Evolutionary conservation across 2,888 invertebrate species (phyloP), one percentile per base, ranked within the genome.

Genomic region (Idaea aversata): DNA sequence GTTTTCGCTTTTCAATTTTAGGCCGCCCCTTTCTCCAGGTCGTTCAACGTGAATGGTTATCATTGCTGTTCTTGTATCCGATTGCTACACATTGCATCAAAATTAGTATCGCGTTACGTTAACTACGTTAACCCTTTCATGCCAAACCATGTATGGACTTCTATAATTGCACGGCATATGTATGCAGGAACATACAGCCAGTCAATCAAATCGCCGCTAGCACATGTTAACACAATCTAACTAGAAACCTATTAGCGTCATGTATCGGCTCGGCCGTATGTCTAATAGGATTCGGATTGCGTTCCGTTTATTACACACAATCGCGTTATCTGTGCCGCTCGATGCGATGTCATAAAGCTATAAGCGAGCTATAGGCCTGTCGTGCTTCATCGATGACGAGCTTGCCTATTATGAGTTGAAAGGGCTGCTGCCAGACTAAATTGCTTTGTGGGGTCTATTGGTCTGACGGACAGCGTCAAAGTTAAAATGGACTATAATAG

Each of bases 211-310:
- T 66, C 72, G 66, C 64, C 73, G 70, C 70, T 68, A 65, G 69
- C 74, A 74, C 74, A 77, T 79, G 78, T 76, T 78, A 79, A 80
- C 83, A 81, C 81, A 83, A 81, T 78, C 84, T 84, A 82, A 83
- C 82, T 77, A 79, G 82, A 84, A 86, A 81, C 86, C 86, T 87
- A 87, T 89, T 87, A 86, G 80, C 81, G 75, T 83, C 81, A 77
- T 82, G 84, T 84, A 85, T 84, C 83, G 74, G 78, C 65, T 70
- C 78, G 76, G 75, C 80, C 87, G 83, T 86, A 87, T 81, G 88
- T 88, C 88, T 90, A 89, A 91, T 88, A 84, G 89, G 88, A 90
- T 88, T 86, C 81, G 79, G 78, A 88, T 87, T 84, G 87, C 85
- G 85, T 88, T 85, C 88, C 88, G 87, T 86, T 88, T 86, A 88